Base-by-base conservation (phyloP, 2,888 invertebrate genomes). In the Pasiphila rectangulata region DNA sequence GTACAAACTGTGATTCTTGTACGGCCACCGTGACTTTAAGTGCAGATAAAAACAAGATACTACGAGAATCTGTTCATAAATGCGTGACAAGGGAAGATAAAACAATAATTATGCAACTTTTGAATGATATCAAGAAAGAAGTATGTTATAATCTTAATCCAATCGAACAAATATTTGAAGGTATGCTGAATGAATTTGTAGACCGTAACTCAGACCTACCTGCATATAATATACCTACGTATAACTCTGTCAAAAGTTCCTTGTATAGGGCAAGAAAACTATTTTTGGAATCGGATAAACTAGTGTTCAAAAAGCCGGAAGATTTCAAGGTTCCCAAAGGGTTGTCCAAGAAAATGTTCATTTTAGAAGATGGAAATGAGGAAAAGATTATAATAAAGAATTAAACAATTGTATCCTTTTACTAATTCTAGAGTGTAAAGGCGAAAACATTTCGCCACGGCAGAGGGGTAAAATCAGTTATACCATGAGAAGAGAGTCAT, bases 361-460 rank as follows among this genome's bases (percentile, higher is more conserved):
- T 50, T 20, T 45, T 50, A 30, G 45, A 50, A 45, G 50, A 50
- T 35, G 41, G 41, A 36, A 41, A 41, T 34, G 21, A 36, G 30
- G 45, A 50, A 34, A 50, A 50, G 12, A 38, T 45, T 20, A 29
- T 50, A 25, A 16, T 37, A n/a, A n/a, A n/a, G n/a, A n/a, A n/a
- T n/a, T n/a, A n/a, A n/a, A n/a, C n/a, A n/a, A n/a, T n/a, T n/a
- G n/a, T n/a, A n/a, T n/a, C n/a, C n/a, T n/a, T n/a, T n/a, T n/a
- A n/a, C n/a, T n/a, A n/a, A n/a, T n/a, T n/a, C n/a, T n/a, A n/a
- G n/a, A n/a, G n/a, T n/a, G n/a, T n/a, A n/a, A n/a, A n/a, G n/a
- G n/a, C n/a, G n/a, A n/a, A n/a, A n/a, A n/a, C n/a, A n/a, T n/a
- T n/a, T n/a, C n/a, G n/a, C n/a, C n/a, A n/a, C n/a, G n/a, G n/a